A percentile compares a stretch with the other conserved stretches of the same genome.
Evolutionary conservation across 2,113 vertebrate species (phyloP).

Genomic region (Baryphthengus martii): DNA sequence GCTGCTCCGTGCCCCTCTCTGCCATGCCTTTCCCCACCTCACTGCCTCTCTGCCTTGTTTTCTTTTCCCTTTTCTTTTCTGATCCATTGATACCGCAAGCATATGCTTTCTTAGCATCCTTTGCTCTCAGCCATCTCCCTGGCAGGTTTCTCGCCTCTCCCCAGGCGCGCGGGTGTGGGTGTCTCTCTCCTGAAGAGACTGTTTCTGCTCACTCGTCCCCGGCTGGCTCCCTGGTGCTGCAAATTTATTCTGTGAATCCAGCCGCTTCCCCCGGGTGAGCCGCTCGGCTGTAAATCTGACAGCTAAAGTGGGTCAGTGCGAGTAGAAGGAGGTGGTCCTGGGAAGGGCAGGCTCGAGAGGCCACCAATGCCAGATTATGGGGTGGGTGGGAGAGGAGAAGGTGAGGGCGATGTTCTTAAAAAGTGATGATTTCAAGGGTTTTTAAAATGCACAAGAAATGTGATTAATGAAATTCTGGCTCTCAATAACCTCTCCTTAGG

Average conservation of each 20-base stretch:
- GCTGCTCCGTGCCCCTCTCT: neutral
- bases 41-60: neutral
- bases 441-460: neutral
- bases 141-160: neutral
- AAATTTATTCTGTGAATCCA: neutral
- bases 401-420: neutral
- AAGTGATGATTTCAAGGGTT: neutral
- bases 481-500: neutral
- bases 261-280: neutral
- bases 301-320: neutral
- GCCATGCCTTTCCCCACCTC: neutral
- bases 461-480: neutral
- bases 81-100: neutral
- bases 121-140: neutral
- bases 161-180: accelerated
- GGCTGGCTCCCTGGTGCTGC: neutral
- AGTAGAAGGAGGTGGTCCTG: neutral
- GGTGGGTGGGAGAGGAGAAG: neutral
- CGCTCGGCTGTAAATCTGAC: neutral
- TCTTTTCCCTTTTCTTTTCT: neutral
- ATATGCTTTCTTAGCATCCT: neutral
- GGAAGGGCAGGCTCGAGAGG: neutral
- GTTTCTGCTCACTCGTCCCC: neutral
- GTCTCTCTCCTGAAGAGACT: neutral
- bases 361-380: neutral